Evolutionary conservation across 23 tunicate genomes (phyloP).

Genomic region (Halocynthia roretzi): DNA sequence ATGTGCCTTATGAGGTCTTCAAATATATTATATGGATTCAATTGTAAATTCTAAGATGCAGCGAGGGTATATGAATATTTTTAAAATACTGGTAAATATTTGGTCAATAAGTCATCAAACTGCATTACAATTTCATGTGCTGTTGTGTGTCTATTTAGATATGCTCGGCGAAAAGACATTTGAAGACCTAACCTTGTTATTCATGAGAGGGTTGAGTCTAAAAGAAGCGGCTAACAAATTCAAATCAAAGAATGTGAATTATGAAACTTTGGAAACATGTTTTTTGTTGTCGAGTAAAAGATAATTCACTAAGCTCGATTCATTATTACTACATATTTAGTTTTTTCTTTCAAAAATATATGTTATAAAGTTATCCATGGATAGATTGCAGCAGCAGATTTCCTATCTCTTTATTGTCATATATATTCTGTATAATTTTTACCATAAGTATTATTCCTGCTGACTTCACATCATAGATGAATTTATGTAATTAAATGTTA

Average conservation of each 20-base stretch:
- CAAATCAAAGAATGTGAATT: conserved; percentile 32
- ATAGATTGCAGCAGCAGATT: too few species aligned
- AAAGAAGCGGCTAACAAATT: conserved; percentile 48
- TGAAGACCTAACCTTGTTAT: conserved; percentile 23
- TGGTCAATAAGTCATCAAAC: neutral
- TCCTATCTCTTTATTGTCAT: too few species aligned
- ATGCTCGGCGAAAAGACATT: conserved; percentile 50
- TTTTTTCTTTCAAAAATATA: too few species aligned
- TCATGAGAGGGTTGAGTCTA: conserved; percentile 48
- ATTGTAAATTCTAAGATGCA: neutral
- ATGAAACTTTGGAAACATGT: conserved; percentile 81
- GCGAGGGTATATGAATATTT: neutral
- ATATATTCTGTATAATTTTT: too few species aligned
- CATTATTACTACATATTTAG: too few species aligned
- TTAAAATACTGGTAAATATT: too few species aligned
- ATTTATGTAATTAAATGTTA: too few species aligned
- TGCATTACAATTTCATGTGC: neutral
- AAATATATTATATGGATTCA: neutral
- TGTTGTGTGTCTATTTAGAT: conserved; percentile 21
- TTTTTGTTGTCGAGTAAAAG: conserved; percentile 16
- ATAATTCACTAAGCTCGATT: too few species aligned
- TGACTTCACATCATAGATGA: too few species aligned
- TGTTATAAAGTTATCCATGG: too few species aligned
- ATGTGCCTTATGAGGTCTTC: neutral
- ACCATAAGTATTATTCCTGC: too few species aligned